phyloP scores from a whole-genome alignment of 2,797 vertebrate genomes.

The Chelonia mydas region DNA sequence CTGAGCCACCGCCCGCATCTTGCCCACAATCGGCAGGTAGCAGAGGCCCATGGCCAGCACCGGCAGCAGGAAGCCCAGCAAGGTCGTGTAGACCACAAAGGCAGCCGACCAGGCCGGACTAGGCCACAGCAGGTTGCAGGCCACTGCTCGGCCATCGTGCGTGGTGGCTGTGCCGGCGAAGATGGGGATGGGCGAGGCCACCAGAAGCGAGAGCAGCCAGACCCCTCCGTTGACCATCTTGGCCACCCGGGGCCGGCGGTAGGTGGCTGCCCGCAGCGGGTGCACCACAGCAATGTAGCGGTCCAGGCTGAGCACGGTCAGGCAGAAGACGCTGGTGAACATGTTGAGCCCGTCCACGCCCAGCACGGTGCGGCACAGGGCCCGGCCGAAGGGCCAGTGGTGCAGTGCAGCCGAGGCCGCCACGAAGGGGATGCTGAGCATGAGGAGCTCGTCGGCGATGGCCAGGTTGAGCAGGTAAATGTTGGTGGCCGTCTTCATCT shows the following conservation, averaged over 20 bases:
- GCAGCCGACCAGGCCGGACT: constrained; percentile 88
- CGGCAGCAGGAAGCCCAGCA: constrained; percentile 91
- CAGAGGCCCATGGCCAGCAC: constrained; percentile 91
- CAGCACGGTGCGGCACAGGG: constrained; percentile 89
- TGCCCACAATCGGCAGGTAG: constrained; percentile 90
- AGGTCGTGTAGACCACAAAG: constrained; percentile 89
- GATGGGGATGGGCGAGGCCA: constrained; percentile 90
- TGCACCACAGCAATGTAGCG: constrained; percentile 92
- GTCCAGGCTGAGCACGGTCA: constrained; percentile 91
- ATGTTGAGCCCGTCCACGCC: constrained; percentile 92
- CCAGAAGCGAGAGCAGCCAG: constrained; percentile 89
- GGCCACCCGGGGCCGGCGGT: constrained; percentile 89
- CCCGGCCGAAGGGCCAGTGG: constrained; percentile 91
- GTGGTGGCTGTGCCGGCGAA: constrained; percentile 87
- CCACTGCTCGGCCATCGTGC: constrained; percentile 86
- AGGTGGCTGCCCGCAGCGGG: constrained; percentile 90
- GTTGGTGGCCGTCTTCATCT: constrained; percentile 94
- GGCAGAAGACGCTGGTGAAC: constrained; percentile 93
- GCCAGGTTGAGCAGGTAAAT: constrained; percentile 93
- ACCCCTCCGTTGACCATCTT: constrained; percentile 90
- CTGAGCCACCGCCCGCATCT: constrained; percentile 88
- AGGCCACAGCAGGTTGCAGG: constrained; percentile 91
- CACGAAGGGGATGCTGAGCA: constrained; percentile 91
- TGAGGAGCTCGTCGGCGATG: constrained; percentile 90
- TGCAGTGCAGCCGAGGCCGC: constrained; percentile 89